Evolutionary conservation across 1,140 invertebrate species (phyloP), one percentile per base, ranked within the genome.

Genomic region (Drosophila guanche): DNA sequence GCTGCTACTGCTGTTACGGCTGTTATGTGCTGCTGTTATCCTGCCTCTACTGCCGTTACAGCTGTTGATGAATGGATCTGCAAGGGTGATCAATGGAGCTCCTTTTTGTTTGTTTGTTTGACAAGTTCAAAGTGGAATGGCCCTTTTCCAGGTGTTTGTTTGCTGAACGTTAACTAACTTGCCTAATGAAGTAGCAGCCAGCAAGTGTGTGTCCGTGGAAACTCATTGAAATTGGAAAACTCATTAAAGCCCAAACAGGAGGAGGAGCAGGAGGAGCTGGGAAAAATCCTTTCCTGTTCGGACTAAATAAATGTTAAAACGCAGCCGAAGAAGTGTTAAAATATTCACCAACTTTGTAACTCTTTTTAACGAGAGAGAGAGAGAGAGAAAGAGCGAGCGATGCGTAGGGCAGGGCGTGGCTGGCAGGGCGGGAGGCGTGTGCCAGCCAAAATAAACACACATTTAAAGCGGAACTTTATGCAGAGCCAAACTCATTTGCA

Each of bases 271-370:
- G 56, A 2, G 20, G 61, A 33, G 33, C 12, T 20, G 43, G 29
- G 42, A 52, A 53, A 74, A 55, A 72, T 69, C 51, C 63, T 29
- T 37, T 47, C 16, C 20, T 27, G 58, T 45, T 63, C 58, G 37
- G 81, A 73, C 83, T 86, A 88, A 86, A 86, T 88, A 81, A 86
- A 86, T 86, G 78, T 78, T 86, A 81, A 68, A 86, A 86, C 81
- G 83, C 61, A 86, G 65, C 61, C 71, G 79, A 83, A 83, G 84
- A 89, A 88, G 83, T 88, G 83, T 83, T 88, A 88, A 88, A 88
- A 88, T 88, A 88, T 88, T 83, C 83, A 88, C 83, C 86, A 88
- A 88, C 83, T 88, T 88, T 88, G 83, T 88, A 89, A 88, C 83
- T 86, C 83, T 88, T 88, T 86, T 86, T 78, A 88, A 81, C 83